Conservation (phyloP, 1,140 invertebrate species). For the Psix sp. region DNA sequence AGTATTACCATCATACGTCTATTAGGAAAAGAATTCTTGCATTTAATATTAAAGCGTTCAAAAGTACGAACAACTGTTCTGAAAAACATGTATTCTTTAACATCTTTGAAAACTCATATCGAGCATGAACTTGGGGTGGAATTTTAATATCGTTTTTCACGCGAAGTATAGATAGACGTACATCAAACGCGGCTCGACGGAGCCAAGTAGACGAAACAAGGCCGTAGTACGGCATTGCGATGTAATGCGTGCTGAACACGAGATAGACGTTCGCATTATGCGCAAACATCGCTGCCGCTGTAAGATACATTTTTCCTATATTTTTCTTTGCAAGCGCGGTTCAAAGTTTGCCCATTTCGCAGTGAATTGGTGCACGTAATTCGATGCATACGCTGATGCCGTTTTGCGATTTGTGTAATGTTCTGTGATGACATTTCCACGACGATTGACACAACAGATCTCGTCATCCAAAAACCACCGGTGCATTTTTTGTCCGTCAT, state of each 20-base stretch:
- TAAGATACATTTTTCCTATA: constrained; percentile 62
- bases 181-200: not conserved
- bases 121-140: no score
- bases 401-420: constrained; percentile 54
- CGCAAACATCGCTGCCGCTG: constrained; percentile 30
- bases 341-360: constrained; percentile 72
- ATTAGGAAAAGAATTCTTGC: no score
- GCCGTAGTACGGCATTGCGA: constrained; percentile 29
- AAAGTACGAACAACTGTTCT: no score
- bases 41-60: no score
- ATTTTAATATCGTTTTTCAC: no score
- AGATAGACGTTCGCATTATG: constrained; percentile 37
- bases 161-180: constrained; percentile 3
- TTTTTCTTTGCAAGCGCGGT: constrained; percentile 31
- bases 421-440: constrained; percentile 53
- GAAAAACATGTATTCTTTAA: no score
- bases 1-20: no score
- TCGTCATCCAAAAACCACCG: constrained; percentile 30
- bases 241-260: constrained; percentile 25
- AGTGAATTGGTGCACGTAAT: constrained; percentile 74
- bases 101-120: no score
- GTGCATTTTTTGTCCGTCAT: constrained; percentile 26
- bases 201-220: constrained; percentile 23
- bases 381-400: constrained; percentile 65
- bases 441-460: constrained; percentile 49